These are phyloP conservation scores for Lordiphosa mommai DNA, from an alignment of 1,140 invertebrate genomes.

Conservation along the genomic window DNA sequence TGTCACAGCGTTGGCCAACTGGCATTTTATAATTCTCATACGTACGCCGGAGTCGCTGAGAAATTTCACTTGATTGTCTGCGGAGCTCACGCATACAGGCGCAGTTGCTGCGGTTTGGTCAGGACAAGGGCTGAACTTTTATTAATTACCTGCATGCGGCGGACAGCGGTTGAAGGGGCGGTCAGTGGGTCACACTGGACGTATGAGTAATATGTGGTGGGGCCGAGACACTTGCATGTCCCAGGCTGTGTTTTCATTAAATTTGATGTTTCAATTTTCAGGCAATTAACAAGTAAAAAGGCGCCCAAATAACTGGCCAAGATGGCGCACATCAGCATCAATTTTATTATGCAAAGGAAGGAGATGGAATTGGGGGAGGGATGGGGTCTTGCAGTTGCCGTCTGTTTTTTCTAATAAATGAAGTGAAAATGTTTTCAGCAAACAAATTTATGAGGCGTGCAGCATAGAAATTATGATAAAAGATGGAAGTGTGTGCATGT, in stretches of 20 bases:
- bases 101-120: slow-evolving; percentile 38
- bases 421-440: slow-evolving; percentile 74
- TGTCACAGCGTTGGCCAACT: slow-evolving; percentile 53
- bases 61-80: slow-evolving; percentile 67
- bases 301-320: slow-evolving; percentile 46
- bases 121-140: slow-evolving; percentile 55
- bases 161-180: slow-evolving; percentile 41
- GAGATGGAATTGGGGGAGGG: too few species aligned
- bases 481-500: slow-evolving; percentile 42
- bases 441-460: slow-evolving; percentile 73
- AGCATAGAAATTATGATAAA: slow-evolving; percentile 70
- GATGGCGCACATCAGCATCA: slow-evolving; percentile 45
- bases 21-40: slow-evolving; percentile 72
- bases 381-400: not conserved
- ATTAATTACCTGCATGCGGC: slow-evolving; percentile 73
- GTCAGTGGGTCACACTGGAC: slow-evolving; percentile 17
- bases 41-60: slow-evolving; percentile 34
- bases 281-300: slow-evolving; percentile 70
- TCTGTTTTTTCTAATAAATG: slow-evolving; percentile 64
- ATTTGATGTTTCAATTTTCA: slow-evolving; percentile 76
- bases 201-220: slow-evolving; percentile 53
- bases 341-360: slow-evolving; percentile 42
- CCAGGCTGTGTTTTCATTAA: slow-evolving; percentile 72
- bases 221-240: slow-evolving; percentile 44
- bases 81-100: slow-evolving; percentile 6